Conservation (phyloP, 2,113 vertebrate genomes). For the Cebus imitator region DNA sequence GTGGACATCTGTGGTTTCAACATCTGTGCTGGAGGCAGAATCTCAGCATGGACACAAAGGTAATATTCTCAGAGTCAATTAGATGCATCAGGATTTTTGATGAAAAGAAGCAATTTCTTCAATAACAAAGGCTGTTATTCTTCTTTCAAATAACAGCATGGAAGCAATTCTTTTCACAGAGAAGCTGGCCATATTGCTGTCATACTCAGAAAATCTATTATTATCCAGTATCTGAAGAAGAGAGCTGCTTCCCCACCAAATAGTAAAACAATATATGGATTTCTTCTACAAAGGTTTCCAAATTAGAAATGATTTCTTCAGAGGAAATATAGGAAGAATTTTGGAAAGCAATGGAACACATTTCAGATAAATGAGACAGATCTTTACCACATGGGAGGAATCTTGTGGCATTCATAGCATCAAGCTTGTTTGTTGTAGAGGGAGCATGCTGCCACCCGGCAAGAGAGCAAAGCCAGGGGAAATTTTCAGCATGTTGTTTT, state of each 20-base stretch:
- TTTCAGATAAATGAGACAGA: conserved; percentile 29
- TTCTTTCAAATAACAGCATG: conserved; percentile 62
- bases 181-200: conserved; percentile 36
- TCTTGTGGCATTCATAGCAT: not conserved
- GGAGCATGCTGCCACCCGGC: not conserved
- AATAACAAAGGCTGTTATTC: conserved; percentile 63
- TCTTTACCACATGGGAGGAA: conserved; percentile 35
- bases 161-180: conserved; percentile 50
- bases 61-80: conserved; percentile 18
- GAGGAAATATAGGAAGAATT: conserved; percentile 6
- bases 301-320: conserved; percentile 50
- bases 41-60: conserved; percentile 27
- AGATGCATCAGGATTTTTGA: conserved; percentile 18
- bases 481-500: not conserved
- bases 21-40: conserved; percentile 21
- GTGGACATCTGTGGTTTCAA: not conserved
- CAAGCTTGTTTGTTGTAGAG: not conserved
- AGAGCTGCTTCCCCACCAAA: not conserved
- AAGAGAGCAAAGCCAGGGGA: not conserved
- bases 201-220: conserved; percentile 50
- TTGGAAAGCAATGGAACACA: conserved; percentile 17
- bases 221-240: conserved; percentile 24
- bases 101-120: conserved; percentile 55
- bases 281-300: conserved; percentile 45
- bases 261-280: not conserved